phyloP scores from a whole-genome alignment of 2,888 invertebrate genomes.

The Volucella inflata region DNA sequence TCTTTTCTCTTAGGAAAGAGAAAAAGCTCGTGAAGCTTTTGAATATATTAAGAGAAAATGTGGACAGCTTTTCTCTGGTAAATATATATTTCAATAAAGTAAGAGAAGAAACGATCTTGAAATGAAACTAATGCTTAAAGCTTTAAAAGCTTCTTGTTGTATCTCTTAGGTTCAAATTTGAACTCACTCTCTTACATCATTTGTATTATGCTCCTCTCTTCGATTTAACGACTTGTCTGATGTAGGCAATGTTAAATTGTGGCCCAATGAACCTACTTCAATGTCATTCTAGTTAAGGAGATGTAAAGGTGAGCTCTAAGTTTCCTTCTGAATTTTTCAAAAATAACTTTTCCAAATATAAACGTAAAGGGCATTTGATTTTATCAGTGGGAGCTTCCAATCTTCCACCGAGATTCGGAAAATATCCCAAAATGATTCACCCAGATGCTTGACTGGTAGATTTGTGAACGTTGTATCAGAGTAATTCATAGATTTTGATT shows the following conservation, averaged over 20 bases:
- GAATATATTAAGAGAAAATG: not conserved
- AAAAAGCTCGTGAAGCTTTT: constrained; percentile 9
- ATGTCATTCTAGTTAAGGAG: not conserved
- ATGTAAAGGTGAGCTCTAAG: too few species aligned
- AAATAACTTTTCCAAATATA: too few species aligned
- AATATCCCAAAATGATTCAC: too few species aligned
- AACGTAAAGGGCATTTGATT: too few species aligned
- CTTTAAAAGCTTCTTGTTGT: constrained; percentile 29
- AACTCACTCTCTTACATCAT: constrained; percentile 19
- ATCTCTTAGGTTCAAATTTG: constrained; percentile 4
- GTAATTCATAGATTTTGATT: too few species aligned
- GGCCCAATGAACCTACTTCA: not conserved
- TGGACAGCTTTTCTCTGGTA: not conserved
- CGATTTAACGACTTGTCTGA: not conserved
- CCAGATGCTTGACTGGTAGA: too few species aligned
- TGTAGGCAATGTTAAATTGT: not conserved
- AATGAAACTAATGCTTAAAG: constrained; percentile 63
- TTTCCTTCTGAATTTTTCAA: too few species aligned
- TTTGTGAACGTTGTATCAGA: too few species aligned
- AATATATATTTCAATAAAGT: not conserved
- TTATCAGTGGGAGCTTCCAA: too few species aligned
- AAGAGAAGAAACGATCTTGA: constrained; percentile 37
- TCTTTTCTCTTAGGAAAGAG: not conserved
- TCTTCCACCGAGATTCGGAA: too few species aligned
- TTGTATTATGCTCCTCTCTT: not conserved